A percentile compares a stretch with the other conserved stretches of the same genome.
Evolutionary conservation across 2,888 invertebrate species (phyloP).

Genomic region (Oscheius sp.): DNA sequence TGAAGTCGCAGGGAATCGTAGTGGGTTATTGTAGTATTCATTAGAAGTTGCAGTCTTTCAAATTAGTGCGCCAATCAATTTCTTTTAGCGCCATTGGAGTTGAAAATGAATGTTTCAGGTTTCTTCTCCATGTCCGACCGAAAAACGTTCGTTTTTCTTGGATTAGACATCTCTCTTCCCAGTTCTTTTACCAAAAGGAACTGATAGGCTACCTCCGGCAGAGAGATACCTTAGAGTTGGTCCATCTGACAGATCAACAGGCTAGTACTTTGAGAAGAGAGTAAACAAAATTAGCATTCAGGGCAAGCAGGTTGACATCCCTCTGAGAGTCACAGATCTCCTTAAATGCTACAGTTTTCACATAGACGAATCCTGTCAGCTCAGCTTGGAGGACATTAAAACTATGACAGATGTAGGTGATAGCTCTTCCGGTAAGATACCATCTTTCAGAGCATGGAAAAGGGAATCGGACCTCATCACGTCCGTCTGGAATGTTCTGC

Average conservation of each 20-base stretch:
- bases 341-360: conserved; percentile 7
- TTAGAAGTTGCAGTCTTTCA: no score
- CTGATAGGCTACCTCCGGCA: neutral
- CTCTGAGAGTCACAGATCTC: neutral
- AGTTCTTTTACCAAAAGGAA: neutral
- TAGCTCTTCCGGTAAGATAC: neutral
- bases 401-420: conserved; percentile 1
- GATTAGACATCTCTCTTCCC: neutral
- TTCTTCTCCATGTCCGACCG: neutral
- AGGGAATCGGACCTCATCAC: neutral
- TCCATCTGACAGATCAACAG: neutral
- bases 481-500: conserved; percentile 1
- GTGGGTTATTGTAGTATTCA: no score
- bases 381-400: neutral
- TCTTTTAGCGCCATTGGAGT: no score
- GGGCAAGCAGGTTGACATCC: neutral
- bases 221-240: conserved; percentile 1
- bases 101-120: neutral
- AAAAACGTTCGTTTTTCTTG: conserved; percentile 13
- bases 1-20: no score
- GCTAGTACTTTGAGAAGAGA: neutral
- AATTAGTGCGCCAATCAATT: no score
- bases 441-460: neutral
- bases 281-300: neutral
- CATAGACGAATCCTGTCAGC: neutral